These are phyloP conservation scores for Drosophila helvetica DNA, from an alignment of 2,888 invertebrate genomes.

Conservation along the genomic window DNA sequence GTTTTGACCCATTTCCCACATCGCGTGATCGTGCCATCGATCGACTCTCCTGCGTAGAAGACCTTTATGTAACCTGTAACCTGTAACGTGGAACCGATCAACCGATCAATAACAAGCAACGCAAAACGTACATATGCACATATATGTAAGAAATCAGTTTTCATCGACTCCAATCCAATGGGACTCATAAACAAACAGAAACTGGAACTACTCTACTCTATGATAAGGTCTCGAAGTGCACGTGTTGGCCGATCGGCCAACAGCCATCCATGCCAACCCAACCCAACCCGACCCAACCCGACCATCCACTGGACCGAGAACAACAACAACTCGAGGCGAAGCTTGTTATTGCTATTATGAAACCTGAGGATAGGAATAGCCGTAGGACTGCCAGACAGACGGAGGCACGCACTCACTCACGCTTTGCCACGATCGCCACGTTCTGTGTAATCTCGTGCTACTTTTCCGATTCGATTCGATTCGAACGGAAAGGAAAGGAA, in stretches of 20 bases:
- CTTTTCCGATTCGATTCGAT: conserved; percentile 48
- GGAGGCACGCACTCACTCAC: not conserved
- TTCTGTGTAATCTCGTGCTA: conserved; percentile 73
- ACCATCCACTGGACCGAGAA: not conserved
- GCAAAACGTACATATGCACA: no score
- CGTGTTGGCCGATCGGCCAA: not conserved
- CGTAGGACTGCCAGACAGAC: not conserved
- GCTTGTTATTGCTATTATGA: conserved; percentile 28
- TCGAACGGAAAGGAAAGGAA: not conserved
- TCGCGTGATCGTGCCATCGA: no score
- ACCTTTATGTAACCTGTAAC: no score
- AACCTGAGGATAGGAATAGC: conserved; percentile 9
- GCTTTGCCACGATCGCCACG: conserved; percentile 50
- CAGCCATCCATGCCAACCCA: not conserved
- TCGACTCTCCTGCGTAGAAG: no score
- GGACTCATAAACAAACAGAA: not conserved
- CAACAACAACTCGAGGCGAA: conserved; percentile 5
- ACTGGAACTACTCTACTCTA: not conserved
- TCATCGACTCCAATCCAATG: no score
- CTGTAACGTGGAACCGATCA: no score
- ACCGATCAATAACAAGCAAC: no score
- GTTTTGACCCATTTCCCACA: no score
- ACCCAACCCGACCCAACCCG: no score
- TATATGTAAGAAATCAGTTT: no score
- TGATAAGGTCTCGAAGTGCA: not conserved